Conservation (phyloP, 2,888 invertebrate species). For the Ditula angustiorana region DNA sequence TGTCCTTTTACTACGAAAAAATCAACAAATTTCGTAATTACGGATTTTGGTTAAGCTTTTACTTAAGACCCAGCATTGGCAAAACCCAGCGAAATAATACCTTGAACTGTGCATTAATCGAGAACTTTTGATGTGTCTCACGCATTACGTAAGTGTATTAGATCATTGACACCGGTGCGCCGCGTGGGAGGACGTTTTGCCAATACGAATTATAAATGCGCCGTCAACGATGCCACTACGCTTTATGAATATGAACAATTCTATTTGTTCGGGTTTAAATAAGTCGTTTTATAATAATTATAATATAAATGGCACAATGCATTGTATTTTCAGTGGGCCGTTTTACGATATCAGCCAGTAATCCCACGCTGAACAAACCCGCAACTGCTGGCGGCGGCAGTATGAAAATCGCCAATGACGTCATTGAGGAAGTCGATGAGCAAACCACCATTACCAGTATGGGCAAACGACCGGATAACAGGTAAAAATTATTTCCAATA, state of each 20-base stretch:
- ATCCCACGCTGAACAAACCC: slow-evolving; percentile 73
- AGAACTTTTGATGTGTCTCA: slow-evolving; percentile 29
- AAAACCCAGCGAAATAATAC: slow-evolving; percentile 18
- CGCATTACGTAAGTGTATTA: slow-evolving; percentile 33
- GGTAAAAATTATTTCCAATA: slow-evolving; percentile 51
- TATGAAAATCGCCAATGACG: slow-evolving; percentile 89
- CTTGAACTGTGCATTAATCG: slow-evolving; percentile 22
- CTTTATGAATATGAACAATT: slow-evolving; percentile 18
- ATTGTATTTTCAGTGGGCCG: slow-evolving; percentile 60
- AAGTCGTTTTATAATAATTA: too few species aligned
- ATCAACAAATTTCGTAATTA: neutral
- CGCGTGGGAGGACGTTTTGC: slow-evolving; percentile 20
- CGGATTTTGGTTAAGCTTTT: neutral
- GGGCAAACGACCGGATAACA: slow-evolving; percentile 81
- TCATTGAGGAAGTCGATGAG: slow-evolving; percentile 92
- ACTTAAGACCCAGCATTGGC: neutral
- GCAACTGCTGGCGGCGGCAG: slow-evolving; percentile 74
- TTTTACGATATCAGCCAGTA: slow-evolving; percentile 76
- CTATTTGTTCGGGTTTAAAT: neutral
- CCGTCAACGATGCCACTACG: neutral
- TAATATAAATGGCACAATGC: neutral
- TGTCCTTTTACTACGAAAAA: neutral
- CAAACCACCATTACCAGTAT: slow-evolving; percentile 92
- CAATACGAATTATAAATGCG: slow-evolving; percentile 18
- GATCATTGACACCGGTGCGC: slow-evolving; percentile 37